Evolutionary conservation across 2,113 vertebrate genomes (phyloP).

Genomic region (Toxostoma redivivum): DNA sequence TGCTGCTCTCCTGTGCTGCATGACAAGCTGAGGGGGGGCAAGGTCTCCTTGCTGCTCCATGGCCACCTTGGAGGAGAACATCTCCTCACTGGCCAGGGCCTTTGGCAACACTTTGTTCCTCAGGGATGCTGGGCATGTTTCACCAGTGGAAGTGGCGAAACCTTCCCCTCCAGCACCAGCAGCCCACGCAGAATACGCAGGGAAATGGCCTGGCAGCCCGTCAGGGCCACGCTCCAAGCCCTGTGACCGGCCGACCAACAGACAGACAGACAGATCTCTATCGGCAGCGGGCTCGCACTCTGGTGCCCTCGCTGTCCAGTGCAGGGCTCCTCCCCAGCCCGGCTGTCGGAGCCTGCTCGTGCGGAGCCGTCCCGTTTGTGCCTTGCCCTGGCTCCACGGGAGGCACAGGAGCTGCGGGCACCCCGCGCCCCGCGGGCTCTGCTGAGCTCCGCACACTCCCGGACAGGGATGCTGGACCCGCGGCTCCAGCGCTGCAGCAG

Average conservation of each 20-base stretch:
- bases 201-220: background rate
- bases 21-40: background rate
- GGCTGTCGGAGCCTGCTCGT: background rate
- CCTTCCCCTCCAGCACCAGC: background rate
- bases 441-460: background rate
- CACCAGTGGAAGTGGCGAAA: background rate
- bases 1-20: background rate
- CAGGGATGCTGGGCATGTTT: background rate
- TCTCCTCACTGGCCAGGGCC: background rate
- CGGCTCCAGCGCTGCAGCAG: background rate
- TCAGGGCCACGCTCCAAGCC: background rate
- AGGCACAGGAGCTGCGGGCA: background rate
- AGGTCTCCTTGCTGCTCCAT: background rate
- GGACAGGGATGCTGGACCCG: background rate
- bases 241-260: background rate
- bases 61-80: rapidly evolving
- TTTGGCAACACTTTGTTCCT: background rate
- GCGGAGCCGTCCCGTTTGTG: background rate
- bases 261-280: background rate
- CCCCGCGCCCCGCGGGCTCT: background rate
- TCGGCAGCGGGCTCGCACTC: background rate
- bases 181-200: background rate
- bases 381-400: background rate
- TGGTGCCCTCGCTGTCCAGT: background rate
- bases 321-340: background rate